Percentiles rank a stretch among this genome's conserved stretches.
Evolutionary conservation across 1,140 invertebrate species (phyloP).

Genomic region (Penaeus chinensis): DNA sequence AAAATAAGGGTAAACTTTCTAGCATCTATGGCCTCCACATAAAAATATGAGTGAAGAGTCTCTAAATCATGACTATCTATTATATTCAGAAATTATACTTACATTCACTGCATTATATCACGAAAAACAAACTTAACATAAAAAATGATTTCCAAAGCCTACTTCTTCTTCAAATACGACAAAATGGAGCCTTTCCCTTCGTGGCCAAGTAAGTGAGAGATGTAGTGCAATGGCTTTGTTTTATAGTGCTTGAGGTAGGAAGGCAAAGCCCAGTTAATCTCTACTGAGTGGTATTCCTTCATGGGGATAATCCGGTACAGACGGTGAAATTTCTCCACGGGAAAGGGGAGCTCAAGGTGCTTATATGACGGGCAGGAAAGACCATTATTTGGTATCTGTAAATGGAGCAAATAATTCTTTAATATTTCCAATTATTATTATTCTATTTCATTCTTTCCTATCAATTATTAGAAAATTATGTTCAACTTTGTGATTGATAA

Average conservation of each 20-base stretch:
- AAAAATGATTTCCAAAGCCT: not conserved
- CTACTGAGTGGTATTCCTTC: conserved; percentile 88
- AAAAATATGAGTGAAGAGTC: too few relatives aligned
- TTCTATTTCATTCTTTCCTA: too few relatives aligned
- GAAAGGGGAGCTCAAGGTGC: conserved; percentile 73
- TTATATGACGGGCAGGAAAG: conserved; percentile 29
- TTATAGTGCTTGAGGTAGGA: conserved; percentile 83
- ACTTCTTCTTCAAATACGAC: conserved; percentile 79
- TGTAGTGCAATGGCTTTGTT: conserved; percentile 64
- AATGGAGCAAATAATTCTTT: too few relatives aligned
- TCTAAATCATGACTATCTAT: too few relatives aligned
- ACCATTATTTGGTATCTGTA: conserved; percentile 33
- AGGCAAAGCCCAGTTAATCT: conserved; percentile 88
- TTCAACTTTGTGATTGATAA: not conserved
- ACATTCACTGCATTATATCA: too few relatives aligned
- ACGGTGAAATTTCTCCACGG: conserved; percentile 74
- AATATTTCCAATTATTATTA: too few relatives aligned
- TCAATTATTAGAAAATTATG: too few relatives aligned
- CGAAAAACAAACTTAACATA: too few relatives aligned
- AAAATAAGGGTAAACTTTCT: conserved; percentile 69
- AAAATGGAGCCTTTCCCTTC: conserved; percentile 94
- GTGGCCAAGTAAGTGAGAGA: conserved; percentile 88
- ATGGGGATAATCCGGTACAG: conserved; percentile 83
- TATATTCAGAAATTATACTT: too few relatives aligned
- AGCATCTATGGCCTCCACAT: not conserved